A percentile compares a stretch with the other conserved stretches of the same genome.
phyloP scores from a whole-genome alignment of 2,113 vertebrate species.

The Genyomyrus donnyi region DNA sequence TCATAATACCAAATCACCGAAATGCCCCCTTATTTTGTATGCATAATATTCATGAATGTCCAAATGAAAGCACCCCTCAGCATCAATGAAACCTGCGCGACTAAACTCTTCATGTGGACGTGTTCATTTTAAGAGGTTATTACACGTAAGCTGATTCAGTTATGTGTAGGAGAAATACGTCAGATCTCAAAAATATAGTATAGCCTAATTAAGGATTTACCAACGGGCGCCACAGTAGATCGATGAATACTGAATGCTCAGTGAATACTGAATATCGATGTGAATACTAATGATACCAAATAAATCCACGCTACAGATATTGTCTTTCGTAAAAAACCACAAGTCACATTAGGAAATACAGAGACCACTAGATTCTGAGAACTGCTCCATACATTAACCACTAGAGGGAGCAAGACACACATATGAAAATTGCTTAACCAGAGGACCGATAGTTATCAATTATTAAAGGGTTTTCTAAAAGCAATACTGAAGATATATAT shows the following conservation, averaged over 20 bases:
- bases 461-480: background rate
- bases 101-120: background rate
- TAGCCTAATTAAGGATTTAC: background rate
- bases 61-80: background rate
- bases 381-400: background rate
- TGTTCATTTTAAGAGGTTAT: background rate
- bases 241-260: background rate
- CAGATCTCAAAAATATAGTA: background rate
- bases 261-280: background rate
- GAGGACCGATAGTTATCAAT: background rate
- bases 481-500: background rate
- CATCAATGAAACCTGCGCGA: background rate
- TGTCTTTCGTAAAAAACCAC: background rate
- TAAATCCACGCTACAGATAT: background rate
- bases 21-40: background rate
- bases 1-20: background rate
- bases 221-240: background rate
- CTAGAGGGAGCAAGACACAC: constrained; percentile 1
- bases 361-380: background rate
- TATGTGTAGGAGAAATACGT: background rate
- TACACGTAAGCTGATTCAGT: background rate
- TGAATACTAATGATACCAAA: background rate
- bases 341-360: background rate
- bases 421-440: background rate
- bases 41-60: background rate